Conservation (phyloP, 1,140 invertebrate species). For the Eueides isabella region DNA sequence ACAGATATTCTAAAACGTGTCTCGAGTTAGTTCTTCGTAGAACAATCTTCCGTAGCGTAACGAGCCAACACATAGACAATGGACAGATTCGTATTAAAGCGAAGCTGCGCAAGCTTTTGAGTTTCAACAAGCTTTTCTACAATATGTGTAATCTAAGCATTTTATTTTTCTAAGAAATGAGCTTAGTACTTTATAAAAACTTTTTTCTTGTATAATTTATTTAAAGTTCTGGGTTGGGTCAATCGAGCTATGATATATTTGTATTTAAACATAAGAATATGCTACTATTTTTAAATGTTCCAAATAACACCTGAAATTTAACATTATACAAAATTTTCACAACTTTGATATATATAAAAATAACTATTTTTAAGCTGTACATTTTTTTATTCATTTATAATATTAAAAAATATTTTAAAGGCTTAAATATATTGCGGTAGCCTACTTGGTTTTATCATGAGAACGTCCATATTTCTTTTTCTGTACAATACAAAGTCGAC, state of each 20-base stretch:
- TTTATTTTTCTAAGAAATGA: background rate
- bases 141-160: slow-evolving; percentile 4
- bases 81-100: background rate
- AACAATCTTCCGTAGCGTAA: slow-evolving; percentile 7
- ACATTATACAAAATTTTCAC: too few species aligned
- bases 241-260: too few species aligned
- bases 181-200: background rate
- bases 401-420: background rate
- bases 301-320: too few species aligned
- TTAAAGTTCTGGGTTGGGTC: too few species aligned
- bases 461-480: slow-evolving; percentile 2
- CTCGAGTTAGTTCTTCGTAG: background rate
- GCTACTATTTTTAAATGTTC: too few species aligned
- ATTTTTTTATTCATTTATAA: too few species aligned
- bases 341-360: too few species aligned
- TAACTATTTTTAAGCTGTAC: too few species aligned
- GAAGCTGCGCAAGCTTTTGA: background rate
- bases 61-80: slow-evolving; percentile 9
- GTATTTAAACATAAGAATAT: too few species aligned
- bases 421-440: background rate
- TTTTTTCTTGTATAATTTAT: background rate
- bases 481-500: slow-evolving; percentile 21
- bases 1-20: background rate
- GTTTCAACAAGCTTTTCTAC: background rate
- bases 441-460: background rate